Conservation (phyloP, 92 coral and sea anemone species). For the Heteractis magnifica region DNA sequence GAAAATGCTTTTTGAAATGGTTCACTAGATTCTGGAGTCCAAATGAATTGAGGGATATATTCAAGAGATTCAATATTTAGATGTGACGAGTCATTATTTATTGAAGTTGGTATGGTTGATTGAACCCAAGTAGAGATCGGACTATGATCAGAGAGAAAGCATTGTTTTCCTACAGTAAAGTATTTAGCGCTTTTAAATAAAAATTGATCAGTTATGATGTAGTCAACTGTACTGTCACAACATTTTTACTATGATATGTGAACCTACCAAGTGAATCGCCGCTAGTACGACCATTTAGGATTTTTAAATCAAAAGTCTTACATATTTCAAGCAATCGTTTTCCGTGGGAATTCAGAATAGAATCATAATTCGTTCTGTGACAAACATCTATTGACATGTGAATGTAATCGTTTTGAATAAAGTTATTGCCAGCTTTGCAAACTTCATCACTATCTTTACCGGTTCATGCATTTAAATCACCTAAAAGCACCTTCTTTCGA, state of each 20-base stretch:
- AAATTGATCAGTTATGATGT: conserved; percentile 39
- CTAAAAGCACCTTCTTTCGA: too few relatives aligned
- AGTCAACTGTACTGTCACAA: conserved; percentile 33
- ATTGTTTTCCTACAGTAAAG: conserved; percentile 20
- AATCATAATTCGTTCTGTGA: too few relatives aligned
- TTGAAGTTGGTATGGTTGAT: conserved; percentile 16
- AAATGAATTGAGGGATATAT: conserved; percentile 30
- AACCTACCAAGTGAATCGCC: neutral
- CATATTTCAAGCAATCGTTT: conserved; percentile 14
- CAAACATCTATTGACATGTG: conserved; percentile 16
- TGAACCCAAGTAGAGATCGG: neutral
- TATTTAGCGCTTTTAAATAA: too few relatives aligned
- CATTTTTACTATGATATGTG: conserved; percentile 29
- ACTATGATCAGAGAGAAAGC: conserved; percentile 10
- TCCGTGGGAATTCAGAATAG: too few relatives aligned
- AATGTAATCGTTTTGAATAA: too few relatives aligned
- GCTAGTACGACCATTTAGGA: conserved; percentile 28
- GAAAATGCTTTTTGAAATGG: too few relatives aligned
- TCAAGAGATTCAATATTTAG: conserved; percentile 26
- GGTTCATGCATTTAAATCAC: too few relatives aligned
- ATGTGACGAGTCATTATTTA: conserved; percentile 15
- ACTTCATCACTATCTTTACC: too few relatives aligned
- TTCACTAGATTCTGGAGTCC: conserved; percentile 28
- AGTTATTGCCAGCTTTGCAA: too few relatives aligned
- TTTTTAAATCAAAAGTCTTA: neutral